phyloP scores from a whole-genome alignment of 2,113 vertebrate genomes.

The Mustelus asterias region DNA sequence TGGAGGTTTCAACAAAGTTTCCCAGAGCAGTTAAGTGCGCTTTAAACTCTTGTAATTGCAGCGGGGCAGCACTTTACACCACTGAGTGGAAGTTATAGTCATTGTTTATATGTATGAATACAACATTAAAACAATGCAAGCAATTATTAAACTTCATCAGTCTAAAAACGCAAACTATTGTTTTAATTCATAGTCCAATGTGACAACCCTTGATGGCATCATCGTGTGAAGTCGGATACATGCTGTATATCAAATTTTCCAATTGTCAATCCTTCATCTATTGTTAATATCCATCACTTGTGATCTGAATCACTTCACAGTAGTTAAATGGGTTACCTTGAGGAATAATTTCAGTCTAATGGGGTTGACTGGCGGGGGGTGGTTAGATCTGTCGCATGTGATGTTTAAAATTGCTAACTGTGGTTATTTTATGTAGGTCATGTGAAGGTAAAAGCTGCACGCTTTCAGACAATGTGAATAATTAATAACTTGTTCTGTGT shows the following conservation, averaged over 20 bases:
- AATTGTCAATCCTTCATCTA: constrained; percentile 1
- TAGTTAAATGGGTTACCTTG: background rate
- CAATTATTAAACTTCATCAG: background rate
- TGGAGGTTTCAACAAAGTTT: too few relatives aligned
- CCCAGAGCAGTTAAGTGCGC: too few relatives aligned
- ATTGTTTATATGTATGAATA: background rate
- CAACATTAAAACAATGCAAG: background rate
- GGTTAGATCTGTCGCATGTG: background rate
- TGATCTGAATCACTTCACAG: background rate
- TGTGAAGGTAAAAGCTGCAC: background rate
- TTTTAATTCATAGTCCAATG: background rate
- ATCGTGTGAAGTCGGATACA: background rate
- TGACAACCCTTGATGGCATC: background rate
- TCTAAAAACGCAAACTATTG: background rate
- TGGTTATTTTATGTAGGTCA: background rate
- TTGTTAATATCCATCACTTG: background rate
- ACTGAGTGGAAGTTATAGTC: too few relatives aligned
- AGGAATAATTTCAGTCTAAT: background rate
- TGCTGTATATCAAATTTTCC: background rate
- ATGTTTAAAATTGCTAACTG: background rate
- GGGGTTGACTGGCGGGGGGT: background rate
- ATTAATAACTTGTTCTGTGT: background rate
- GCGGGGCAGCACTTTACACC: too few relatives aligned
- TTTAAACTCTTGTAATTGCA: too few relatives aligned
- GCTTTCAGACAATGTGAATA: constrained; percentile 4